A percentile compares a stretch with the other conserved stretches of the same genome.
Conservation (phyloP, 2,113 vertebrate genomes). For the Ctenodactylus gundi region DNA sequence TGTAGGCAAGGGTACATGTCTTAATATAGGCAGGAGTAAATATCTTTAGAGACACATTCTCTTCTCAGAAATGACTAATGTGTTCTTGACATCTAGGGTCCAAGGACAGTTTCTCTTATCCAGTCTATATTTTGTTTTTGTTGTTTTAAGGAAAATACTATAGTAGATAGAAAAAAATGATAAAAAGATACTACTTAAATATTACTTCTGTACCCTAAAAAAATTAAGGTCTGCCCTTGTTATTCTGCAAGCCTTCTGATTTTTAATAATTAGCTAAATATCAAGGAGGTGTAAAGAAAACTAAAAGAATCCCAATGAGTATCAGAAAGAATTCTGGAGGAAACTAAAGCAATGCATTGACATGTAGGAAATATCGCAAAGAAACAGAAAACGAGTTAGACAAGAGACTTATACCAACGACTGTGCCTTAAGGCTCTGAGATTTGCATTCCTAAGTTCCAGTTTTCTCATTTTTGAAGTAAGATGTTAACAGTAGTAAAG, state of each 20-base stretch:
- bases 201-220: slow-evolving; percentile 5
- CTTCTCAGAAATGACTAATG: slow-evolving; percentile 4
- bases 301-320: neutral
- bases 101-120: neutral
- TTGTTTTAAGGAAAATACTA: too few relatives aligned
- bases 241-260: neutral
- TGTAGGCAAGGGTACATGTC: neutral
- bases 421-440: neutral
- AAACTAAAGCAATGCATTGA: neutral
- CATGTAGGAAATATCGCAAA: neutral
- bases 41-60: neutral
- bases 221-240: neutral
- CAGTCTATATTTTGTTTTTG: neutral
- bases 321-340: neutral
- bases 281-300: neutral
- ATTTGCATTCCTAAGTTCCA: neutral
- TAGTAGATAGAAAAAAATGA: neutral
- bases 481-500: neutral
- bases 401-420: neutral
- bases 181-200: neutral
- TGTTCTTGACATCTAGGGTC: neutral
- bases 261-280: slow-evolving; percentile 36
- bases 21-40: slow-evolving; percentile 3
- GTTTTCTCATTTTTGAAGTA: neutral
- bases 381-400: neutral